A percentile compares a stretch with the other conserved stretches of the same genome.
Conservation (phyloP, 1,140 invertebrate genomes). For the Dendroctonus valens region DNA sequence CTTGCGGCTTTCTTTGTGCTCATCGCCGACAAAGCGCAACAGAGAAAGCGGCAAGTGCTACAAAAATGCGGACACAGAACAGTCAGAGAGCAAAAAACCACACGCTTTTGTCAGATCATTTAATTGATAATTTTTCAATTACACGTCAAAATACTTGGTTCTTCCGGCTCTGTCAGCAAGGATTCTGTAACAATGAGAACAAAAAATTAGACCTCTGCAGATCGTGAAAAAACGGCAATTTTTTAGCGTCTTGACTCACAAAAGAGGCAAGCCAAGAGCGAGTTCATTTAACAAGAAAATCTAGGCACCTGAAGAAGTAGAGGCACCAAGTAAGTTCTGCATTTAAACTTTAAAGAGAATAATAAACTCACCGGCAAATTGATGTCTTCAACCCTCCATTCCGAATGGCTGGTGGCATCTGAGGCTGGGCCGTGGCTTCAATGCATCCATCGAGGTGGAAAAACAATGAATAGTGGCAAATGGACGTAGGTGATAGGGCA, state of each 20-base stretch:
- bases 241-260: slow-evolving; percentile 5
- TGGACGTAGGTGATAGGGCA: background rate
- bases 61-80: background rate
- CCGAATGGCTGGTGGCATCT: background rate
- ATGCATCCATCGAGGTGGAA: background rate
- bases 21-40: background rate
- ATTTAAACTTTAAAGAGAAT: background rate
- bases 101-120: background rate
- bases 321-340: background rate
- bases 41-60: background rate
- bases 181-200: slow-evolving; percentile 28
- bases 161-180: background rate
- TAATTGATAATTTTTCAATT: slow-evolving; percentile 1
- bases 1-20: slow-evolving; percentile 8
- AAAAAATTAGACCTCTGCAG: background rate
- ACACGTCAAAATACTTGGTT: background rate
- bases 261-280: slow-evolving; percentile 17
- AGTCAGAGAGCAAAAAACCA: slow-evolving; percentile 5
- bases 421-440: background rate
- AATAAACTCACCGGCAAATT: background rate
- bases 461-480: background rate
- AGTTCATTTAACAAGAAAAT: background rate
- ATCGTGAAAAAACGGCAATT: background rate
- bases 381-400: background rate
- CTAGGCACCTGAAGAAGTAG: background rate